These are phyloP conservation scores for Melanotus villosus DNA, from an alignment of 2,888 invertebrate species.

Conservation along the genomic window DNA sequence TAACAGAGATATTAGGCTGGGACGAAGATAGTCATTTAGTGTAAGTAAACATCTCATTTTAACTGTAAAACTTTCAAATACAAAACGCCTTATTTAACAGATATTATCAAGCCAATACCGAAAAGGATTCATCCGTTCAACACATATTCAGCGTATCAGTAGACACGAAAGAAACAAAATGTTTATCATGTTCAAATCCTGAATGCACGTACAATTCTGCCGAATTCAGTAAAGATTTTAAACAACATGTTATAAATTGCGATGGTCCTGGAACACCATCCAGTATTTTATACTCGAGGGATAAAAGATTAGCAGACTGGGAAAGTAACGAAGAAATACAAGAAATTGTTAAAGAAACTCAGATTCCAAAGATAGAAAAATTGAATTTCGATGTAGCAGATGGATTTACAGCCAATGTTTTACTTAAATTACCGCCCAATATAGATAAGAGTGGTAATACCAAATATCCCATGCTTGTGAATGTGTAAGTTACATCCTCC, in stretches of 20 bases:
- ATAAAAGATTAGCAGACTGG: slow-evolving; percentile 72
- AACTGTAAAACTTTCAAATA: neutral
- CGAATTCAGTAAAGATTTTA: slow-evolving; percentile 77
- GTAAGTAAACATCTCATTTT: slow-evolving; percentile 69
- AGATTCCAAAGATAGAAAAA: slow-evolving; percentile 74
- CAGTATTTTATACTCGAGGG: slow-evolving; percentile 74
- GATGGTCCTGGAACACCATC: slow-evolving; percentile 89
- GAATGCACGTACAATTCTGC: slow-evolving; percentile 80
- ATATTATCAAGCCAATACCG: slow-evolving; percentile 88
- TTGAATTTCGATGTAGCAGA: slow-evolving; percentile 76
- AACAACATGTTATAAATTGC: slow-evolving; percentile 83
- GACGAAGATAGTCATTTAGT: slow-evolving; percentile 76
- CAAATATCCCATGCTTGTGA: slow-evolving; percentile 86
- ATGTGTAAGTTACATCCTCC: slow-evolving; percentile 80
- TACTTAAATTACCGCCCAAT: slow-evolving; percentile 81
- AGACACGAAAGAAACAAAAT: slow-evolving; percentile 70
- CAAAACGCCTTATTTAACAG: slow-evolving; percentile 68
- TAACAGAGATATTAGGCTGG: slow-evolving; percentile 83
- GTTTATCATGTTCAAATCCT: slow-evolving; percentile 81
- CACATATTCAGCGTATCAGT: slow-evolving; percentile 84
- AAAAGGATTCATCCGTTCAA: slow-evolving; percentile 81
- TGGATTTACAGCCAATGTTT: slow-evolving; percentile 81
- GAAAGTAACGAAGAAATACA: slow-evolving; percentile 76
- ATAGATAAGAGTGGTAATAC: slow-evolving; percentile 76
- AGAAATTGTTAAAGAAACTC: slow-evolving; percentile 68